These are phyloP conservation scores for Zelleria hepariella DNA, from an alignment of 2,888 invertebrate genomes.

Conservation along the genomic window DNA sequence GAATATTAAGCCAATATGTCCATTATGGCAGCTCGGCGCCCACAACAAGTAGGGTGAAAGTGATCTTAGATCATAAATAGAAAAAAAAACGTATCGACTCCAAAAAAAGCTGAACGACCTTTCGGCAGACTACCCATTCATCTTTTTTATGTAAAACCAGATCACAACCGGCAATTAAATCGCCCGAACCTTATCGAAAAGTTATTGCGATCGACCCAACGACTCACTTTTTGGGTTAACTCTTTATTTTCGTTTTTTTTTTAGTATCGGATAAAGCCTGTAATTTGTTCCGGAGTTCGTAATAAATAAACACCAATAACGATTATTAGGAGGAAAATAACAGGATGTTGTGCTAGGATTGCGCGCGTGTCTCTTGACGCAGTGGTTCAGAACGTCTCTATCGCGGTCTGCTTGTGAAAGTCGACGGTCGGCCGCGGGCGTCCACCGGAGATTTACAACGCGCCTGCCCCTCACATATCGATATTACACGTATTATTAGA, in stretches of 20 bases:
- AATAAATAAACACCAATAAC: conserved; percentile 73
- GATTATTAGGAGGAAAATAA: conserved; percentile 69
- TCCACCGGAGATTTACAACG: conserved; percentile 56
- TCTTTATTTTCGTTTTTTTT: conserved; percentile 60
- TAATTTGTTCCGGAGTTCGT: conserved; percentile 66
- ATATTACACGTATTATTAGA: conserved; percentile 66
- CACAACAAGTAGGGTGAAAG: conserved; percentile 70
- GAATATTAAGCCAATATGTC: too few species aligned
- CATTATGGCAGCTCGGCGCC: too few species aligned
- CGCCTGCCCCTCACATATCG: conserved; percentile 42
- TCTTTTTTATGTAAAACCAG: conserved; percentile 71
- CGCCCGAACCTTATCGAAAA: conserved; percentile 70
- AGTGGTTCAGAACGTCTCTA: conserved; percentile 46
- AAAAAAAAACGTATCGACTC: conserved; percentile 43
- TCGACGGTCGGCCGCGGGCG: conserved; percentile 44
- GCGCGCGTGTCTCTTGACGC: conserved; percentile 46
- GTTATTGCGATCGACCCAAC: conserved; percentile 69
- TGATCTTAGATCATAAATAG: conserved; percentile 47
- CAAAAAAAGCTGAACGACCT: conserved; percentile 58
- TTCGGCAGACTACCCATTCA: conserved; percentile 55
- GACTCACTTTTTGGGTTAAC: conserved; percentile 71
- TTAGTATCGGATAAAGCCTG: conserved; percentile 55
- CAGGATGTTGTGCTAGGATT: conserved; percentile 55
- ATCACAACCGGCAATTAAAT: conserved; percentile 72
- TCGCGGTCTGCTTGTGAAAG: conserved; percentile 64